These are phyloP conservation scores for Strigamia crassipes DNA, from an alignment of 2,888 invertebrate species.

Conservation along the genomic window DNA sequence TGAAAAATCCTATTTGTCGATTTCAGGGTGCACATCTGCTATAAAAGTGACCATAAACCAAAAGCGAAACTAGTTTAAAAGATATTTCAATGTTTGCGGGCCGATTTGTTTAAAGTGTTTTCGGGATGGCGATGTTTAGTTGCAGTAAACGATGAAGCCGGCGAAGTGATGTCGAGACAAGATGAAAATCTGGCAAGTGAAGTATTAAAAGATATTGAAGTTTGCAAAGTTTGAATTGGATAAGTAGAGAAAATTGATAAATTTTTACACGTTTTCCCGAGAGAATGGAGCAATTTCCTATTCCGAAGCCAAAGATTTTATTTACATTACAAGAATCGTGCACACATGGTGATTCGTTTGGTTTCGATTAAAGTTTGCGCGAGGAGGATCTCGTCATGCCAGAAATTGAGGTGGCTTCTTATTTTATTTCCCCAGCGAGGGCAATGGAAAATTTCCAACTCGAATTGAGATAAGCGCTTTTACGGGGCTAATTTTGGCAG, in stretches of 20 bases:
- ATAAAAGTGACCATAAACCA: too few species aligned
- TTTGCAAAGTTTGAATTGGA: background rate
- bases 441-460: slow-evolving; percentile 31
- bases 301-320: slow-evolving; percentile 18
- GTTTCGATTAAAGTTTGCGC: slow-evolving; percentile 30
- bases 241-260: slow-evolving; percentile 10
- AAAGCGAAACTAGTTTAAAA: too few species aligned
- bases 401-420: slow-evolving; percentile 34
- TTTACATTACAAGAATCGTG: slow-evolving; percentile 31
- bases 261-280: background rate
- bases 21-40: too few species aligned
- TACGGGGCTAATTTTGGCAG: slow-evolving; percentile 36
- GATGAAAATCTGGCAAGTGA: background rate
- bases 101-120: too few species aligned
- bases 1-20: too few species aligned
- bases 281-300: slow-evolving; percentile 14
- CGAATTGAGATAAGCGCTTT: slow-evolving; percentile 37
- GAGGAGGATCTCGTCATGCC: slow-evolving; percentile 37
- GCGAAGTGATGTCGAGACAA: background rate
- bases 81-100: too few species aligned
- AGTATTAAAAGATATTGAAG: background rate
- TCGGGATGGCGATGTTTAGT: background rate
- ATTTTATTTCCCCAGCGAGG: slow-evolving; percentile 34
- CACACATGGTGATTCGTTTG: slow-evolving; percentile 37
- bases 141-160: background rate